Conservation (phyloP, 1,140 invertebrate species). For the Drusus annulatus region DNA sequence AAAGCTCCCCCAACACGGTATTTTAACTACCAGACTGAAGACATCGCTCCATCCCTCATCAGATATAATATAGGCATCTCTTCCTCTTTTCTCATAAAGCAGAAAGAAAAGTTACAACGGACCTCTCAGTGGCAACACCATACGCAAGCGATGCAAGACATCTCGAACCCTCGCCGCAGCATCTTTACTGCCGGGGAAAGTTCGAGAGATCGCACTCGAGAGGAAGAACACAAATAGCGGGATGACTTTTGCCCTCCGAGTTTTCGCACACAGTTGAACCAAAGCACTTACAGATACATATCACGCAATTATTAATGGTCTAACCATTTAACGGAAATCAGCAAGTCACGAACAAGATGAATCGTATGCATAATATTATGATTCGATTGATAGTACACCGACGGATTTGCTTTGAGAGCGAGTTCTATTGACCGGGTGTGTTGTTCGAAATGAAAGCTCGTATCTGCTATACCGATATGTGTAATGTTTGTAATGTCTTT, state of each 20-base stretch:
- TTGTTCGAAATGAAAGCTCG: too few species aligned
- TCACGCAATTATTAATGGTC: not conserved
- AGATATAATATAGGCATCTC: too few species aligned
- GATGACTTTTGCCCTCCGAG: slow-evolving; percentile 28
- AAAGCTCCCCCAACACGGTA: too few species aligned
- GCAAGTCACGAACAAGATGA: not conserved
- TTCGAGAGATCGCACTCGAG: not conserved
- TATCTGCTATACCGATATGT: too few species aligned
- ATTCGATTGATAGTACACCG: not conserved
- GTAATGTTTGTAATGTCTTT: too few species aligned
- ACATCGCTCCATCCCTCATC: too few species aligned
- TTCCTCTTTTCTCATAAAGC: too few species aligned
- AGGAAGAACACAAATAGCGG: not conserved
- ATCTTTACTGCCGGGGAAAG: not conserved
- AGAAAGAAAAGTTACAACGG: too few species aligned
- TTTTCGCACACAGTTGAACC: slow-evolving; percentile 6
- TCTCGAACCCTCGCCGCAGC: not conserved
- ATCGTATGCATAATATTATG: not conserved
- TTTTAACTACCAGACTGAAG: too few species aligned
- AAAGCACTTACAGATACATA: not conserved
- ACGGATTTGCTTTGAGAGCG: not conserved
- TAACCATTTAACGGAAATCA: not conserved
- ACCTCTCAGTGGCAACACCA: too few species aligned
- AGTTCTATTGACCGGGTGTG: not conserved
- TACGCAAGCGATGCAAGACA: too few species aligned